Evolutionary conservation across 2,113 vertebrate species (phyloP).

Genomic region (Myotis lucifugus): DNA sequence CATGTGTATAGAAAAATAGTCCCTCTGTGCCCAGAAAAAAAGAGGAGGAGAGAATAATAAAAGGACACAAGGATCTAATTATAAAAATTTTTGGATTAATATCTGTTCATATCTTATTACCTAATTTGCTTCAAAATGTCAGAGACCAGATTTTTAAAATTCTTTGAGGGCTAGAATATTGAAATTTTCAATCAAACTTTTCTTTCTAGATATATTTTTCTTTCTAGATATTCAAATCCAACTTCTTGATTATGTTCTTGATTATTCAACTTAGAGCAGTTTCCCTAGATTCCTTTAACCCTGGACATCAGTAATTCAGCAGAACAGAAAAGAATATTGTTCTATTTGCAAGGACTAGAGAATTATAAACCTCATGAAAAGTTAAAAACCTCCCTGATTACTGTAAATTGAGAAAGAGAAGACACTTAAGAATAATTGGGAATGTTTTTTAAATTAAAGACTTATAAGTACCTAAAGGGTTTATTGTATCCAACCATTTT

Average conservation of each 20-base stretch:
- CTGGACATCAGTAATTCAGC: background rate
- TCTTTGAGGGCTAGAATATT: background rate
- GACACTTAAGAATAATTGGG: background rate
- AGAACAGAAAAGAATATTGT: background rate
- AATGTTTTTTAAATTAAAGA: background rate
- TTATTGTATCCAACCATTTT: background rate
- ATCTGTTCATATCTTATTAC: background rate
- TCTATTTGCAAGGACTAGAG: background rate
- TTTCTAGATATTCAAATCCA: background rate
- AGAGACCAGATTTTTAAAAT: background rate
- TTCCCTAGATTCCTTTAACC: background rate
- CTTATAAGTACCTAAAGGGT: background rate
- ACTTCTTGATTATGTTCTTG: background rate
- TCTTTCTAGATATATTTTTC: background rate
- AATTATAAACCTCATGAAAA: background rate
- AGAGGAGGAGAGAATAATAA: background rate
- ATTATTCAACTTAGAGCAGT: background rate
- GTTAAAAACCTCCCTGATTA: background rate
- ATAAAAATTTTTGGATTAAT: background rate
- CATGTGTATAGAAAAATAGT: background rate
- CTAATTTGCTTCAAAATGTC: conserved; percentile 5
- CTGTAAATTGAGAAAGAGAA: background rate
- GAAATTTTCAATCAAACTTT: background rate
- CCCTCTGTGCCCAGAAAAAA: background rate
- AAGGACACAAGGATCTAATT: background rate